phyloP scores from a whole-genome alignment of 2,888 invertebrate genomes.

The Neocrepidodera transversa region DNA sequence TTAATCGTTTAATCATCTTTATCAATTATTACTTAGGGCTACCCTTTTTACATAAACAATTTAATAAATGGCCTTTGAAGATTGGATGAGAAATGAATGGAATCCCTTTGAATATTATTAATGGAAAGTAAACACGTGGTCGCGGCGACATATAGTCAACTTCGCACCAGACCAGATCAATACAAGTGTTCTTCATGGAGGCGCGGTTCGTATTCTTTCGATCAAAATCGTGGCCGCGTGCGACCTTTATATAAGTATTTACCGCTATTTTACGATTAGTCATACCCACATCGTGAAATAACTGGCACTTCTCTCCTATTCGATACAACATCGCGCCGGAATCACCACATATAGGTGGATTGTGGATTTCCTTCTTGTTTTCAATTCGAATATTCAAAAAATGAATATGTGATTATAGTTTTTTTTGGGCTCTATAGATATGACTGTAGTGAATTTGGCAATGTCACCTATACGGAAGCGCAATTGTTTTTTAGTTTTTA shows the following conservation, averaged over 20 bases:
- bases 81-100: slow-evolving; percentile 10
- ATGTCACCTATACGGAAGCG: slow-evolving; percentile 64
- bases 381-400: neutral
- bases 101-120: slow-evolving; percentile 4
- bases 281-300: slow-evolving; percentile 23
- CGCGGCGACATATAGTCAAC: slow-evolving; percentile 21
- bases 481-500: slow-evolving; percentile 65
- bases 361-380: neutral
- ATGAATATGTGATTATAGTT: too few species aligned
- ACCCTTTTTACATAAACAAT: too few species aligned
- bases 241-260: slow-evolving; percentile 43
- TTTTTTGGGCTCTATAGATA: neutral
- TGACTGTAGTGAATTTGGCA: slow-evolving; percentile 44
- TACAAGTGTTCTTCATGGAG: slow-evolving; percentile 50
- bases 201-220: slow-evolving; percentile 51
- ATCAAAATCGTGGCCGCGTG: slow-evolving; percentile 46
- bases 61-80: too few species aligned
- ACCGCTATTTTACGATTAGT: slow-evolving; percentile 38
- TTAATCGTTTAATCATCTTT: too few species aligned
- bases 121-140: slow-evolving; percentile 27
- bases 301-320: neutral
- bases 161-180: slow-evolving; percentile 42
- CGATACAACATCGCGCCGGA: slow-evolving; percentile 9
- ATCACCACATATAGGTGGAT: neutral
- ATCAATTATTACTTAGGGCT: too few species aligned